Conservation (phyloP, 2,113 vertebrate species). For the Tautogolabrus adspersus region DNA sequence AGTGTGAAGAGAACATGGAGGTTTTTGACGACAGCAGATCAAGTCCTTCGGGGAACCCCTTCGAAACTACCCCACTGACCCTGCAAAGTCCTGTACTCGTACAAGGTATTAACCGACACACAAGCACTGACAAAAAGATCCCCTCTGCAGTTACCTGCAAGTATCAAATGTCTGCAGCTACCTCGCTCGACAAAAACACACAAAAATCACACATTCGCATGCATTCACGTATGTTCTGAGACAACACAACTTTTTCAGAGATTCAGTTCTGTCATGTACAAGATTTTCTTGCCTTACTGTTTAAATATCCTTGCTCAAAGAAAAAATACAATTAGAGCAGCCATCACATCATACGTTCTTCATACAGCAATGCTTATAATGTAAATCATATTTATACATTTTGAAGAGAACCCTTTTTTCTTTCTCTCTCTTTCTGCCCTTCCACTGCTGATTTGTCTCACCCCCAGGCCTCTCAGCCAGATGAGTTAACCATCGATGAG, state of each 20-base stretch:
- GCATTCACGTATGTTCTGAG: neutral
- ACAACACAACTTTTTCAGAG: too few species aligned
- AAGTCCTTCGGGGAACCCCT: constrained; percentile 97
- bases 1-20: constrained; percentile 98
- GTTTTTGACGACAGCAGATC: constrained; percentile 97
- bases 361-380: too few species aligned
- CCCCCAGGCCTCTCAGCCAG: constrained; percentile 93
- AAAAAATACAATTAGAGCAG: too few species aligned
- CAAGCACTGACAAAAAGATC: neutral
- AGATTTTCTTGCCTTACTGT: too few species aligned
- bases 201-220: too few species aligned
- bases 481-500: constrained; percentile 98
- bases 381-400: too few species aligned
- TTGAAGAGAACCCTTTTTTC: too few species aligned
- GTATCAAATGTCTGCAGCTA: constrained; percentile 2
- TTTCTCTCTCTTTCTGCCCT: constrained; percentile 7
- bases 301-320: too few species aligned
- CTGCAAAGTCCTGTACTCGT: constrained; percentile 98
- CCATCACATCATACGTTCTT: too few species aligned
- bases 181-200: too few species aligned
- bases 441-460: neutral
- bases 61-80: constrained; percentile 96
- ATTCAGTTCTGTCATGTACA: too few species aligned
- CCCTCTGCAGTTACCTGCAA: constrained; percentile 1
- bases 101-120: constrained; percentile 86